phyloP scores from a whole-genome alignment of 2,113 vertebrate species.

The Hyaena hyaena region DNA sequence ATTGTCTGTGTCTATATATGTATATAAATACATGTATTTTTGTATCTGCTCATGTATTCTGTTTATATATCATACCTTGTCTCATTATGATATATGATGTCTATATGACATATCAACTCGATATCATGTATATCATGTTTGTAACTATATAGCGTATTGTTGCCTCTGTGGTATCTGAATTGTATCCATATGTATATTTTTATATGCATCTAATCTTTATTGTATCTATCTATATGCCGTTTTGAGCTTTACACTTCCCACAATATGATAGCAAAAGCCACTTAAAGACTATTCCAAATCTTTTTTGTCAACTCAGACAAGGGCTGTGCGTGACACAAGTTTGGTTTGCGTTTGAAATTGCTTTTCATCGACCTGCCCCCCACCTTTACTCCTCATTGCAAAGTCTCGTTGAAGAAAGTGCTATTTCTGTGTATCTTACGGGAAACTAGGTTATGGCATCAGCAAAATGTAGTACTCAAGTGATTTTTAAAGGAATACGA shows the following conservation, averaged over 20 bases:
- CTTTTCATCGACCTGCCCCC: rapidly evolving
- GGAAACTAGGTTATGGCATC: background rate
- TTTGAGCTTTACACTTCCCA: background rate
- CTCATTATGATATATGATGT: background rate
- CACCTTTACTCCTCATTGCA: background rate
- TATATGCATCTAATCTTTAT: rapidly evolving
- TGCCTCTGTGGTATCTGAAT: background rate
- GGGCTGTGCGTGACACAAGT: rapidly evolving
- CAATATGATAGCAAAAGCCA: rapidly evolving
- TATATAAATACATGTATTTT: background rate
- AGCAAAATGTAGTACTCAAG: background rate
- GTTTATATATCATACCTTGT: background rate
- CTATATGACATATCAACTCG: background rate
- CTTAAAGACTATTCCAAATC: rapidly evolving
- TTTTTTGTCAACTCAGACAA: rapidly evolving
- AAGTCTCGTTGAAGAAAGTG: background rate
- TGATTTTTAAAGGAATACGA: background rate
- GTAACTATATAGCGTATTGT: rapidly evolving
- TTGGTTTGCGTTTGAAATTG: background rate
- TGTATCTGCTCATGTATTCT: rapidly evolving
- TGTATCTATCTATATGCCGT: background rate
- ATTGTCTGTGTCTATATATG: rapidly evolving
- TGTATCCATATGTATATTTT: rapidly evolving
- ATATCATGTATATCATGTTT: too few species aligned
- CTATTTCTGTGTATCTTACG: too few species aligned